Base-by-base conservation (phyloP, 1,140 invertebrate species). In the Sinella curviseta region DNA sequence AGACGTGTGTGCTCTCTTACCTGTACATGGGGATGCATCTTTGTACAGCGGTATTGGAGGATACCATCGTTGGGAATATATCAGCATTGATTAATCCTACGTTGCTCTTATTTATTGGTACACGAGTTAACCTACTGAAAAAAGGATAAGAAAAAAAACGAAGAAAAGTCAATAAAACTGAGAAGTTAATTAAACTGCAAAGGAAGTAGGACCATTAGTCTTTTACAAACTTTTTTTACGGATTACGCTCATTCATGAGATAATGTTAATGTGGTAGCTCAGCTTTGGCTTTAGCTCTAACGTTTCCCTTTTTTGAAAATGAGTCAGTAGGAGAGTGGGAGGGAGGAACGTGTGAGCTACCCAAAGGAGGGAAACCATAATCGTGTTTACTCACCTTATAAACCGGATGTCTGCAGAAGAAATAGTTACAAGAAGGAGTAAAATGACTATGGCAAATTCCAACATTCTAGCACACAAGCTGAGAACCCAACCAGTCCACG, bases 381-480 rank as follows among this genome's bases (percentile, higher is more conserved):
- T 60, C 57, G 24, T 67, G 20, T 54, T 35, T n/a, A 24, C 76
- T 81, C 65, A 82, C 81, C 81, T 81, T 48, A 84, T 75, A 78
- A 84, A 81, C 70, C 81, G 79, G 60, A 84, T 77, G 77, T 84
- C 83, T 34, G 81, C 81, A 34, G 83, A 84, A 78, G 81, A 82
- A 77, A 84, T 81, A 81, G 81, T 84, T 81, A 84, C 81, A 78
- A 82, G 78, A 82, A 84, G 81, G 73, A 84, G 81, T 81, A 84
- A 81, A 79, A 84, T 84, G 83, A 84, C 83, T 84, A 84, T 82
- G 77, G 83, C 83, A 77, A 84, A 84, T 74, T 84, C 83, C 73
- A 84, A 67, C 78, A 84, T 84, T 77, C 83, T 81, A 81, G 80
- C 83, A 80, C 83, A 84, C 78, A 84, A 82, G 81, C 83, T 84